phyloP scores from a whole-genome alignment of 2,113 vertebrate species.

The Cheilinus undulatus region DNA sequence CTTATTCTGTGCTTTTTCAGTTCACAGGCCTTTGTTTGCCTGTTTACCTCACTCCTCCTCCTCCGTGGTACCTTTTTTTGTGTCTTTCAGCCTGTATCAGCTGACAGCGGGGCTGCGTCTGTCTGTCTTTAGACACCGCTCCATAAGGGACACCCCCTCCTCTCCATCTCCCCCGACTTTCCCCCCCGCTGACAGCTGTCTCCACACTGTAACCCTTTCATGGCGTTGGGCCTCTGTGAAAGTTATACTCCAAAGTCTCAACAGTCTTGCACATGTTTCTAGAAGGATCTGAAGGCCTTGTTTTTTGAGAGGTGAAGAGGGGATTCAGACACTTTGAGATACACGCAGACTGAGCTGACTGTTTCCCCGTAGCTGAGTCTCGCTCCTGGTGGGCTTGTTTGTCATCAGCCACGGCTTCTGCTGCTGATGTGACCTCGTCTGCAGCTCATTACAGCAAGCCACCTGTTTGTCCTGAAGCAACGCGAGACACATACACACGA shows the following conservation, averaged over 20 bases:
- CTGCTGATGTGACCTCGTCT: constrained; percentile 79
- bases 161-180: constrained; percentile 10
- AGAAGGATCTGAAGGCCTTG: constrained; percentile 40
- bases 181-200: constrained; percentile 76
- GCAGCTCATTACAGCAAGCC: constrained; percentile 83
- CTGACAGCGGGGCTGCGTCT: constrained; percentile 47
- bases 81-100: constrained; percentile 36
- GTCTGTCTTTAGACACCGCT: constrained; percentile 54
- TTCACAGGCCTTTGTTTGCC: not conserved
- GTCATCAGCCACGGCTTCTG: constrained; percentile 70
- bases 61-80: constrained; percentile 2
- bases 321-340: constrained; percentile 30
- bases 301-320: constrained; percentile 32
- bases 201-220: constrained; percentile 73
- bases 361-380: constrained; percentile 27
- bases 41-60: constrained; percentile 7
- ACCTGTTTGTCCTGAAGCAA: constrained; percentile 85
- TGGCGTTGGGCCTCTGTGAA: constrained; percentile 56
- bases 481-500: constrained; percentile 34
- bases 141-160: constrained; percentile 40
- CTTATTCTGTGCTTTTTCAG: not conserved
- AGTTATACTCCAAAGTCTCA: constrained; percentile 66
- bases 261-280: constrained; percentile 34
- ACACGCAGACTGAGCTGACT: constrained; percentile 2
- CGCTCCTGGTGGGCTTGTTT: constrained; percentile 77